Evolutionary conservation across 2,888 invertebrate genomes (phyloP).

Genomic region (Leptinotarsa tumamoca): DNA sequence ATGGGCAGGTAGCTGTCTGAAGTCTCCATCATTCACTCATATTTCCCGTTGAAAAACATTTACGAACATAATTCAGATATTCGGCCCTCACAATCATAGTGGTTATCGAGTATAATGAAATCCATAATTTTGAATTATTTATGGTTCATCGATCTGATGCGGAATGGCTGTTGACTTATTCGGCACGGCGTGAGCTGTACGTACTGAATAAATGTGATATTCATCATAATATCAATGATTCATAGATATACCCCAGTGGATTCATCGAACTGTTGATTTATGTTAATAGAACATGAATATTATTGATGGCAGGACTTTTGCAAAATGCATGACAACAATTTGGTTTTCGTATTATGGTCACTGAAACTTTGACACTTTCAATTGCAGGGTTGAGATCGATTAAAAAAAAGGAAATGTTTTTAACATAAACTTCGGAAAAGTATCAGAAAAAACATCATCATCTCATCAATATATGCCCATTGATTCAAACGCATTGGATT

Average conservation of each 20-base stretch:
- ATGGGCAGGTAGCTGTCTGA: conserved; percentile 2
- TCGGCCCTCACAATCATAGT: neutral
- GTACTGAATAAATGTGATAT: conserved; percentile 19
- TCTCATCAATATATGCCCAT: too few species aligned
- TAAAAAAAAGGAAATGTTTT: too few species aligned
- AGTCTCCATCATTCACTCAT: neutral
- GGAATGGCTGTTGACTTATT: conserved; percentile 22
- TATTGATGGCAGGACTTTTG: neutral
- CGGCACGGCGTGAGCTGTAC: neutral
- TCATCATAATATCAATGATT: conserved; percentile 14
- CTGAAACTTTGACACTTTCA: too few species aligned
- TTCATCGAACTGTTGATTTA: conserved; percentile 11
- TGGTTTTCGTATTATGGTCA: neutral
- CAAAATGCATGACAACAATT: neutral
- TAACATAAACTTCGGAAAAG: too few species aligned
- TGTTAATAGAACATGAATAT: conserved; percentile 9
- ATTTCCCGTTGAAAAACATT: neutral
- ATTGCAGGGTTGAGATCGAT: too few species aligned
- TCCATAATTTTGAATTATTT: conserved; percentile 23
- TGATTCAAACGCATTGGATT: too few species aligned
- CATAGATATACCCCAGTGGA: conserved; percentile 1
- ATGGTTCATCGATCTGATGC: conserved; percentile 16
- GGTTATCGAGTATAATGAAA: conserved; percentile 21
- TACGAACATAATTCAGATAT: conserved; percentile 15
- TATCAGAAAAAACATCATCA: too few species aligned